phyloP scores from a whole-genome alignment of 2,113 vertebrate species.

The Engraulis encrasicolus region DNA sequence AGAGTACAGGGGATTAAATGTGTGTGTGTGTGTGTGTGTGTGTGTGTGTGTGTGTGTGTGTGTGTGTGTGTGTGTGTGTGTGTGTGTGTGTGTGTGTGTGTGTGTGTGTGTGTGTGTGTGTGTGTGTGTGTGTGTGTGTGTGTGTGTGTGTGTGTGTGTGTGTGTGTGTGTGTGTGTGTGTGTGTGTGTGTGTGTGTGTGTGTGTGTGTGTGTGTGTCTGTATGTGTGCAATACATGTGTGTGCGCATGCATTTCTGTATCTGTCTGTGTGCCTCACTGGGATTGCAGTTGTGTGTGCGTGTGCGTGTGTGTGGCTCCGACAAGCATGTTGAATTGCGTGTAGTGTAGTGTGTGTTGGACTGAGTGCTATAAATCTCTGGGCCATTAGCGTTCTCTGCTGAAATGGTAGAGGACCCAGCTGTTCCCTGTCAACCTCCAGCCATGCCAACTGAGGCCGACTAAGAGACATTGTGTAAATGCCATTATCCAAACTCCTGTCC shows the following conservation, averaged over 20 bases:
- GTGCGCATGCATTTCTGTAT: too few species aligned
- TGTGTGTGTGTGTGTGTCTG: neutral
- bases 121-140: neutral
- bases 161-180: neutral
- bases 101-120: neutral
- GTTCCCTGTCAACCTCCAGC: slow-evolving; percentile 66
- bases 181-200: neutral
- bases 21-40: slow-evolving; percentile 7
- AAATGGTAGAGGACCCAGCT: slow-evolving; percentile 70
- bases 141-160: neutral
- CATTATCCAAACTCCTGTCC: too few species aligned
- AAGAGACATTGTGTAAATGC: slow-evolving; percentile 40
- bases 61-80: neutral
- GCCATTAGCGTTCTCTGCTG: slow-evolving; percentile 75
- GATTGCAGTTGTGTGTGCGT: slow-evolving; percentile 6
- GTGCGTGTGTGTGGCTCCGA: too few species aligned
- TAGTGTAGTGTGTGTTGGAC: too few species aligned
- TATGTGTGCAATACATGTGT: too few species aligned
- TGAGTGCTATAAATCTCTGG: slow-evolving; percentile 70
- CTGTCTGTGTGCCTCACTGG: neutral
- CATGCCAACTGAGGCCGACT: slow-evolving; percentile 34
- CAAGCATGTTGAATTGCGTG: neutral
- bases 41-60: neutral
- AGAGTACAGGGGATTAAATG: neutral
- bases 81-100: neutral